Base-by-base conservation (phyloP, 1,140 invertebrate genomes). In the Dermatophagoides farinae region DNA sequence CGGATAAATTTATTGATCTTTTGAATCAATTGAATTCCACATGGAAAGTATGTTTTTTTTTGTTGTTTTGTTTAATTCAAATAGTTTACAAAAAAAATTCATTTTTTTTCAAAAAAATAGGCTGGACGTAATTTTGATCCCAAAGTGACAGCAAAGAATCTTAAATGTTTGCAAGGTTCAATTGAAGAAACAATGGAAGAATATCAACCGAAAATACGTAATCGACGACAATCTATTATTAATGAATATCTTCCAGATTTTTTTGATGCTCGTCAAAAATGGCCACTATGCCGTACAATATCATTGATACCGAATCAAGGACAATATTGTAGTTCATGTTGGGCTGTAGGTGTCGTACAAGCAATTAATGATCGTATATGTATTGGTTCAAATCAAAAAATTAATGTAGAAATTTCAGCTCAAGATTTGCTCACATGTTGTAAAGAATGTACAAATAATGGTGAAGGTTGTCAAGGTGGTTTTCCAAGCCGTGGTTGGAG, bases 231-330 rank as follows among this genome's bases (percentile, higher is more conserved):
- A n/a, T 12, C 4, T 23, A 16, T 4, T 16, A 12, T 6, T 4
- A 52, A 22, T 20, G 20, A 16, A 2, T 72, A 73, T 60, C 67
- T 88, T 10, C 88, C 88, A 0, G 78, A 80, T 18, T 74, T 78
- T 61, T 92, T 92, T 71, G 87, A 92, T 71, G 71, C 86, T 0
- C 73, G 87, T 41, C 71, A 76, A 50, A 74, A 85, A 58, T 92
- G 88, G 88, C 80, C 86, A 0, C 70, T 86, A 66, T 93, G 89
- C 67, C 82, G 84, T 10, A 86, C 85, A 0, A 79, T 88, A 63
- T 74, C 74, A 49, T 83, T 86, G 71, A 80, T 87, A 23, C 73
- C 84, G 62, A 84, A 88, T 75, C 85, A 87, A 71, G 82, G 64
- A 46, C 77, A 76, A 6, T 81, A 80, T 69, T 82, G 61, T 25